A percentile compares a stretch with the other conserved stretches of the same genome.
Conservation (phyloP, 2,888 invertebrate species). For the Malthinus seriepunctatus region DNA sequence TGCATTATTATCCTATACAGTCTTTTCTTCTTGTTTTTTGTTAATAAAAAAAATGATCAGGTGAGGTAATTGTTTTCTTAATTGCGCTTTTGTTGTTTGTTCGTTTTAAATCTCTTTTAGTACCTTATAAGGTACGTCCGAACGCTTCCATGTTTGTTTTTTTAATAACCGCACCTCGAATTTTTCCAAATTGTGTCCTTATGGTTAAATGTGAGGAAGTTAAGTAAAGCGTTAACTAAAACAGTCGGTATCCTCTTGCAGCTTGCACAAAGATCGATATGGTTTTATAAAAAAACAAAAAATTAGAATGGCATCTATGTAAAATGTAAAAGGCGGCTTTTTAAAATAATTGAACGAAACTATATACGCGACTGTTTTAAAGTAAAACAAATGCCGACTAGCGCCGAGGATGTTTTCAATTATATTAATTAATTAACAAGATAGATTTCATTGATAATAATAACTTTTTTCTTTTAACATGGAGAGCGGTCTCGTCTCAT, state of each 20-base stretch:
- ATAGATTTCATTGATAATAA: constrained; percentile 35
- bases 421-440: constrained; percentile 49
- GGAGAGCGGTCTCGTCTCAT: constrained; percentile 19
- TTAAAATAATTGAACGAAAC: constrained; percentile 46
- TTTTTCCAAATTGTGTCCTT: no score
- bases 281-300: background rate
- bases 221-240: background rate
- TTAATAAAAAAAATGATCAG: constrained; percentile 14
- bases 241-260: background rate
- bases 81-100: constrained; percentile 20
- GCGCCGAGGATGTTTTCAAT: constrained; percentile 48
- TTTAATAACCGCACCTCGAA: no score
- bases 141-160: background rate
- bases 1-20: constrained; percentile 34
- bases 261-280: constrained; percentile 13
- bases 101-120: constrained; percentile 17
- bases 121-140: background rate
- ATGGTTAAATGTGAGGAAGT: background rate
- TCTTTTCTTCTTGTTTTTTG: constrained; percentile 16
- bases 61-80: constrained; percentile 33
- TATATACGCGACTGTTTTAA: constrained; percentile 39
- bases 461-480: background rate
- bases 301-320: constrained; percentile 17
- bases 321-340: constrained; percentile 29
- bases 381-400: constrained; percentile 34